Evolutionary conservation across 2,888 invertebrate species (phyloP), one percentile per base, ranked within the genome.

Genomic region (Cataglyphis altisquamis): DNA sequence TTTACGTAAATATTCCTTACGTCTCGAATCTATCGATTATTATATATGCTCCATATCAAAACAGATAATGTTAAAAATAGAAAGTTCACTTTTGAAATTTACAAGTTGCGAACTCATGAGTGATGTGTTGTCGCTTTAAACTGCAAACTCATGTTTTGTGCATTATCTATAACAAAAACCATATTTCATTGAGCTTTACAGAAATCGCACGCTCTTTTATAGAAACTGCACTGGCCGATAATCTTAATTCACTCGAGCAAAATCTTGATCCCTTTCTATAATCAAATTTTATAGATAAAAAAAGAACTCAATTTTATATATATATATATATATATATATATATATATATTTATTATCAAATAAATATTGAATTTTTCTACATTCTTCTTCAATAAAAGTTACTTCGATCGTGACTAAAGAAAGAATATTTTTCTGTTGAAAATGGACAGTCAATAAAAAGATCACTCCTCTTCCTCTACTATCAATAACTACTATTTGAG

Each of bases 391-490:
- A 41, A 70, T 70, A 80, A 25, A 80, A 70, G 72, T 70, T 80
- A 70, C 60, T 48, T 60, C 18, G 45, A 39, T 67, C 78, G 70
- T 21, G 78, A 70, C 45, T 64, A 36, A 80, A 18, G 18, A 60
- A 62, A 45, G 70, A 77, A 67, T 55, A 55, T 25, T 29, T 77
- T 41, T 39, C 41, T 32, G 41, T 60, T 60, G 45, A 70, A 60
- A 80, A 70, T 70, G 72, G 78, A 70, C 57, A 60, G 78, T 60
- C 78, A 66, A 78, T 70, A 66, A 60, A 80, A 80, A 70, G 60
- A 70, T 80, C 45, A 52, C 8, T 2, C 8, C 52, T n/a, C n/a
- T n/a, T 2, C 52, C 1, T 0, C 12, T 15, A 3, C 41, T n/a
- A 25, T 70, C 72, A 15, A 68, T 67, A 80, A 70, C 70, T 80